Evolutionary conservation across 2,888 invertebrate species (phyloP).

Genomic region (Camponotus fellah): DNA sequence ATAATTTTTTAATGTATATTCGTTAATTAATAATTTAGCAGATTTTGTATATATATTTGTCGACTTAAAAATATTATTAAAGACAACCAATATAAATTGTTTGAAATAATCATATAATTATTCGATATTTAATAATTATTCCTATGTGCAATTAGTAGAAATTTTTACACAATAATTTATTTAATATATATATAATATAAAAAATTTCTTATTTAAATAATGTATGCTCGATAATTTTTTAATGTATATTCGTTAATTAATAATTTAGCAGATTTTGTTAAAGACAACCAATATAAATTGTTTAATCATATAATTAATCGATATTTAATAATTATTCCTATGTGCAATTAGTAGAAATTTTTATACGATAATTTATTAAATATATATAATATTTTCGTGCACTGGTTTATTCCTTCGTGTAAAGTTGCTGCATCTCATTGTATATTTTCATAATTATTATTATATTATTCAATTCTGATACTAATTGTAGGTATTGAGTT

Average conservation of each 20-base stretch:
- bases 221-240: background rate
- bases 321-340: background rate
- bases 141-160: background rate
- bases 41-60: background rate
- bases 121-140: background rate
- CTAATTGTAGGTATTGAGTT: background rate
- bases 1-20: background rate
- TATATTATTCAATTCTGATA: conserved; percentile 6
- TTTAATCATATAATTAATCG: background rate
- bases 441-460: conserved; percentile 1
- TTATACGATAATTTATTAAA: background rate
- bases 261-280: background rate
- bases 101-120: background rate
- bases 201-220: background rate
- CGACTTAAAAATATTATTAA: background rate
- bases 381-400: background rate
- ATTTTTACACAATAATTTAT: too few relatives aligned
- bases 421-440: background rate
- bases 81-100: background rate
- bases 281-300: background rate
- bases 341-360: background rate
- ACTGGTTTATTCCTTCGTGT: background rate
- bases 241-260: background rate
- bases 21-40: background rate
- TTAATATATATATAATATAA: background rate